These are phyloP conservation scores for Lepidocyrtinus sp. DNA, from an alignment of 2,888 invertebrate genomes.

Conservation along the genomic window DNA sequence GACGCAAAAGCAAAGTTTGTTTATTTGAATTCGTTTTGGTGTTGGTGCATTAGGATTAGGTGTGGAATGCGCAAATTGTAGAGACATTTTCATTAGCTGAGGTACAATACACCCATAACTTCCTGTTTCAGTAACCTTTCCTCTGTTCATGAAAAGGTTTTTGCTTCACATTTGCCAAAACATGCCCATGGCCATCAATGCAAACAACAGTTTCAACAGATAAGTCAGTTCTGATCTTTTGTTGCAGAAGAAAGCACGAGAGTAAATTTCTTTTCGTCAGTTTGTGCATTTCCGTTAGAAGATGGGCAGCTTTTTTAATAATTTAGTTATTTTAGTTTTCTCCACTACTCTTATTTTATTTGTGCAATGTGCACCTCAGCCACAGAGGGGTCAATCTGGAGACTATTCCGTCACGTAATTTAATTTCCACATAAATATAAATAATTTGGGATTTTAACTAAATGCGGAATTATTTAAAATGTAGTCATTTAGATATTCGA, in stretches of 20 bases:
- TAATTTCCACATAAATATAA: not conserved
- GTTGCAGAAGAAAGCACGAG: not conserved
- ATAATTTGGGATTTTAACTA: not conserved
- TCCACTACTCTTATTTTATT: constrained; percentile 7
- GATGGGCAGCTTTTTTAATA: constrained; percentile 44
- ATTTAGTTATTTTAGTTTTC: not conserved
- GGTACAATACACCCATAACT: not conserved
- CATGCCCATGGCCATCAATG: constrained; percentile 19
- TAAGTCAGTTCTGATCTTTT: constrained; percentile 6
- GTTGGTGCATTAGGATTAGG: not conserved
- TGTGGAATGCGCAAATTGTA: not conserved
- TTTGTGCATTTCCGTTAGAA: not conserved
- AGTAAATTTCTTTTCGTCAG: not conserved
- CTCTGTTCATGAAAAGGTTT: not conserved
- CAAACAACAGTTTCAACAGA: not conserved
- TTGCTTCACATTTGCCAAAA: constrained; percentile 24
- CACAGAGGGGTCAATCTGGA: constrained; percentile 45
- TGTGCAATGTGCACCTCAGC: constrained; percentile 50
- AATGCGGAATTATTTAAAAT: no score
- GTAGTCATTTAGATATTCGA: constrained; percentile 81
- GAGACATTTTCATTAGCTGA: not conserved
- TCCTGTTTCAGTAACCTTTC: constrained; percentile 36
- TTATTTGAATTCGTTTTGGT: not conserved
- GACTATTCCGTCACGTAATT: constrained; percentile 67
- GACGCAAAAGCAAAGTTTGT: constrained; percentile 20